Evolutionary conservation across 2,113 vertebrate species (phyloP), one percentile per base, ranked within the genome.

Genomic region (Perccottus glenii): DNA sequence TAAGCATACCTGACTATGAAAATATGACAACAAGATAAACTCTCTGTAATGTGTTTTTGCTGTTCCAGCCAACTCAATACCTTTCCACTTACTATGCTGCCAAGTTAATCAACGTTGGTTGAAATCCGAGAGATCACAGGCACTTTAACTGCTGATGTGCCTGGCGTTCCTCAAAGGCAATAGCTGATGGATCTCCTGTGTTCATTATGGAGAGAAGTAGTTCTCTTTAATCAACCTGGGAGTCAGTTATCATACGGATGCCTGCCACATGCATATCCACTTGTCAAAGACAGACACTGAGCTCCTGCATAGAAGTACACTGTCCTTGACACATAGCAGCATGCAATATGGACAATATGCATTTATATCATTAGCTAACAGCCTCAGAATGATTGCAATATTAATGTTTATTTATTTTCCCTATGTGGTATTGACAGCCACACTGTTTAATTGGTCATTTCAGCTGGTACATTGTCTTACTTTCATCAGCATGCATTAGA

Each of bases 81-180:
- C 84, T 88, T 87, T 77, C 82, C 78, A 86, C 77, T 92, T 87
- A 91, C 87, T 85, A 84, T 79, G 75, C 87, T 89, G 89, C 84
- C 84, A 91, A 89, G 88, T 89, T 90, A 89, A 92, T 92, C 85
- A 89, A 84, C 74, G 81, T 44, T 77, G 81, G 83, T 84, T 88
- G 80, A 87, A 90, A 90, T 87, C 75, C 47, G 42, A 82, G 77
- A 84, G 83, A 90, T 91, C 87, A 89, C 86, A 90, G 77, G 77
- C 81, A 84, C 85, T 89, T 90, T 81, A 88, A 85, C 84, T 78
- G 84, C 80, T 87, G 83, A 85, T 75, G 82, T 19, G 67, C 77
- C 85, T 71, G 77, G 76, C 71, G 74, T 80, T 84, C 80, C 87
- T 90, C 88, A 90, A 87, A 92, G 86, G 86, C 80, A 86, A 64